Evolutionary conservation across 2,888 invertebrate genomes (phyloP).

Genomic region (Yponomeuta cagnagella): DNA sequence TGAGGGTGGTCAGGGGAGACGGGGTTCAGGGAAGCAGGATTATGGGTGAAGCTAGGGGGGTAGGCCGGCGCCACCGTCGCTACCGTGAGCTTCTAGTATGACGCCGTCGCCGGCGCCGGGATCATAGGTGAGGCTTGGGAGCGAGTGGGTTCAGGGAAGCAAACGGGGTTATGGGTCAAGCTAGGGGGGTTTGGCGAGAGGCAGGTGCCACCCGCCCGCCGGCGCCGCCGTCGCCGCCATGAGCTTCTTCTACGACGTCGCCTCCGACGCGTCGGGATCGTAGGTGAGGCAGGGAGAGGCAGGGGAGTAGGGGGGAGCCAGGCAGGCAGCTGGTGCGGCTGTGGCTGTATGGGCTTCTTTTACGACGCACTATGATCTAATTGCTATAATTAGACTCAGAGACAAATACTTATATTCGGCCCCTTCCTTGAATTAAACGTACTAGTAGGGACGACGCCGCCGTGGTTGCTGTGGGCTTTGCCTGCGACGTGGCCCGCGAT

Average conservation of each 20-base stretch:
- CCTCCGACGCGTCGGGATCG: conserved; percentile 71
- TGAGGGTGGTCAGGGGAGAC: no score
- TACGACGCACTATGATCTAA: no score
- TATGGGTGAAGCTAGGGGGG: no score
- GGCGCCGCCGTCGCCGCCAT: conserved; percentile 80
- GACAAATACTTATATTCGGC: no score
- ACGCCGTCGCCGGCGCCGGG: conserved; percentile 90
- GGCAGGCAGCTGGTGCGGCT: no score
- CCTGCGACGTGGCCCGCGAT: conserved; percentile 85
- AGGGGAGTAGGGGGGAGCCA: no score
- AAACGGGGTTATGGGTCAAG: no score
- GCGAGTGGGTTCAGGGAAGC: no score
- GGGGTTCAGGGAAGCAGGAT: conserved; percentile 26
- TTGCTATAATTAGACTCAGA: no score
- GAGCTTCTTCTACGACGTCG: conserved; percentile 96
- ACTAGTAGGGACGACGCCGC: conserved; percentile 38
- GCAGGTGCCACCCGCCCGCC: conserved; percentile 52
- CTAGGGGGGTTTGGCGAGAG: conserved; percentile 28
- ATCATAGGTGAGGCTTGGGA: conserved; percentile 75
- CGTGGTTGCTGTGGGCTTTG: conserved; percentile 91
- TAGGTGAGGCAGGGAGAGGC: no score
- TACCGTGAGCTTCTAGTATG: conserved; percentile 97
- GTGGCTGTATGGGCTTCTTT: no score
- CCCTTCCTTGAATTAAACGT: no score
- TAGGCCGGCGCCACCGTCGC: conserved; percentile 70